Percentiles rank a stretch among this genome's conserved stretches.
Conservation (phyloP, 2,797 vertebrate species). For the Linurgus olivaceus region DNA sequence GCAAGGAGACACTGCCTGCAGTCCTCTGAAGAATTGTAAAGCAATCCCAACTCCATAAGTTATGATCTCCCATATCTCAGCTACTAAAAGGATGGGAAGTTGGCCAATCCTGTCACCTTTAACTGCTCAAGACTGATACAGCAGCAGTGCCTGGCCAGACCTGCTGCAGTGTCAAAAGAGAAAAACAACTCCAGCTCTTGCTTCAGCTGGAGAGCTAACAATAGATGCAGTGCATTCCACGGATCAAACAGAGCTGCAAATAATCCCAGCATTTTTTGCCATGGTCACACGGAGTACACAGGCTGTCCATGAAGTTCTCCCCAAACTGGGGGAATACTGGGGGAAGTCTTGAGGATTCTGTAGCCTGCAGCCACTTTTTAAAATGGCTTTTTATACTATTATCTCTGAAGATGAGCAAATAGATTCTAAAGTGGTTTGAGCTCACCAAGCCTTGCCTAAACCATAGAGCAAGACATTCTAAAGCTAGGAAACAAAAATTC, state of each 20-base stretch:
- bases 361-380: not conserved
- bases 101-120: not conserved
- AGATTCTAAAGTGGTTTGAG: not conserved
- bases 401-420: not conserved
- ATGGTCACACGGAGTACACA: not conserved
- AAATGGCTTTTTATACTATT: not conserved
- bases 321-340: not conserved
- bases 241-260: conserved; percentile 53
- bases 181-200: conserved; percentile 49
- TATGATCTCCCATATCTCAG: not conserved
- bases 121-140: not conserved
- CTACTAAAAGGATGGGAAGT: not conserved
- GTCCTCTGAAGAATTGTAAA: not conserved
- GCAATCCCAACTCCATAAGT: not conserved
- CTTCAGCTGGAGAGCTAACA: conserved; percentile 47
- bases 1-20: not conserved
- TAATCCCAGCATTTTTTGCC: conserved; percentile 16
- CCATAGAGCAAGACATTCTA: not conserved
- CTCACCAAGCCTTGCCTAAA: not conserved
- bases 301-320: not conserved
- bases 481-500: not conserved
- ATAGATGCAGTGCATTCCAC: conserved; percentile 44
- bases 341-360: not conserved
- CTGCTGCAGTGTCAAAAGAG: not conserved
- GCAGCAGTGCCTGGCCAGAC: not conserved